phyloP scores from a whole-genome alignment of 1,140 invertebrate genomes.

The Anastatus disparis region DNA sequence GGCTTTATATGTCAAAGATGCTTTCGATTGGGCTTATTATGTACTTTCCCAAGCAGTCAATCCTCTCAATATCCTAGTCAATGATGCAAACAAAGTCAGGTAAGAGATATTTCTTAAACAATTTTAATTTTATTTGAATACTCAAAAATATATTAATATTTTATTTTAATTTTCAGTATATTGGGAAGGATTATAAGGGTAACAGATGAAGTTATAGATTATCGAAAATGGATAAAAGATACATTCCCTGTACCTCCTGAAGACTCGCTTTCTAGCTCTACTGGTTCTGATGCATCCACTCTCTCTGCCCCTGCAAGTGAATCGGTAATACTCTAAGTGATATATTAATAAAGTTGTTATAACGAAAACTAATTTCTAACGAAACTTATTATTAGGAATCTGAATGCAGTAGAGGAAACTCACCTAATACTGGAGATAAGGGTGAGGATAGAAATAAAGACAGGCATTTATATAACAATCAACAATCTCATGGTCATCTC shows the following conservation, averaged over 20 bases:
- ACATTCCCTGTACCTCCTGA: conserved; percentile 67
- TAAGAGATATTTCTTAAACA: conserved; percentile 42
- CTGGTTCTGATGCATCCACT: conserved; percentile 64
- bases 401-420: conserved; percentile 66
- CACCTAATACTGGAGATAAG: conserved; percentile 61
- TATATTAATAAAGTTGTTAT: background rate
- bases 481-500: conserved; percentile 57
- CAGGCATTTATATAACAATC: conserved; percentile 59
- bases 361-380: background rate
- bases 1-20: conserved; percentile 87
- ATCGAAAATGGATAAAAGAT: conserved; percentile 81
- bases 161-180: conserved; percentile 69
- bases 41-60: conserved; percentile 84
- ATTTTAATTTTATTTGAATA: background rate
- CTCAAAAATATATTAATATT: conserved; percentile 6
- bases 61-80: conserved; percentile 70
- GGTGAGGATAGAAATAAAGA: conserved; percentile 61
- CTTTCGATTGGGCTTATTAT: conserved; percentile 95
- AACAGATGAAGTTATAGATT: conserved; percentile 93
- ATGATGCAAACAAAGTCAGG: conserved; percentile 69
- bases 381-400: conserved; percentile 59
- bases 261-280: conserved; percentile 65
- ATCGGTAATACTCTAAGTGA: conserved; percentile 61
- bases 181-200: conserved; percentile 91
- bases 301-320: conserved; percentile 65